A percentile compares a stretch with the other conserved stretches of the same genome.
Evolutionary conservation across 2,888 invertebrate species (phyloP).

Genomic region (Andrena camellia): DNA sequence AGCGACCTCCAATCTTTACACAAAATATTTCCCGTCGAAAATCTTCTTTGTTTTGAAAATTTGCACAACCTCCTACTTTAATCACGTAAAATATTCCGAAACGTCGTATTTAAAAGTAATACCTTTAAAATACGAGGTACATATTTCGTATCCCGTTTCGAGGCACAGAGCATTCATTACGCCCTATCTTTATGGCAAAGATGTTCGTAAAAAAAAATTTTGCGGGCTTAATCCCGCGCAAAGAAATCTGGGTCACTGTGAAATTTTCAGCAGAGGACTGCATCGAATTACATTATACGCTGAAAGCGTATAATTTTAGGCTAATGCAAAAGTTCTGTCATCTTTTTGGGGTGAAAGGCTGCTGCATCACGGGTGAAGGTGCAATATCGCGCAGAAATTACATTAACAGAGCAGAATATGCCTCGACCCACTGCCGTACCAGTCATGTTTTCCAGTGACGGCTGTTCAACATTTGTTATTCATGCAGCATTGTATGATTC

Average conservation of each 20-base stretch:
- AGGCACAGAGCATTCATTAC: background rate
- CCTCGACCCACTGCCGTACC: slow-evolving; percentile 36
- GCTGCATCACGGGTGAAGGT: slow-evolving; percentile 9
- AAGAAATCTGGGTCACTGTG: slow-evolving; percentile 30
- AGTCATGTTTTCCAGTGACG: slow-evolving; percentile 21
- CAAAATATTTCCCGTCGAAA: too few species aligned
- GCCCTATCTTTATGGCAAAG: background rate
- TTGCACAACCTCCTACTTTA: background rate
- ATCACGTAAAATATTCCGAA: background rate
- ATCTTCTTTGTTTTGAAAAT: too few species aligned
- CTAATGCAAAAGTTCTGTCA: slow-evolving; percentile 58
- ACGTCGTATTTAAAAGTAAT: background rate
- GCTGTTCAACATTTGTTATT: slow-evolving; percentile 33
- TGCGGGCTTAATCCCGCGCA: background rate
- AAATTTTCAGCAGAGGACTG: slow-evolving; percentile 26
- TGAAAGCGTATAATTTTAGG: slow-evolving; percentile 56
- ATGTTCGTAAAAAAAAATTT: slow-evolving; percentile 15
- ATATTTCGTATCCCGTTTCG: background rate
- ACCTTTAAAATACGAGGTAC: slow-evolving; percentile 4
- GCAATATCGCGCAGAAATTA: slow-evolving; percentile 56
- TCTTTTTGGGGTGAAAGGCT: slow-evolving; percentile 48
- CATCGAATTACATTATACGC: slow-evolving; percentile 48
- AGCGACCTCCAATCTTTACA: too few species aligned
- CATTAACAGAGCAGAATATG: slow-evolving; percentile 41
- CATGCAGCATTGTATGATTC: slow-evolving; percentile 11